A percentile compares a stretch with the other conserved stretches of the same genome.
Conservation (phyloP, 2,888 invertebrate species). For the Glyphotaelius pellucidus region DNA sequence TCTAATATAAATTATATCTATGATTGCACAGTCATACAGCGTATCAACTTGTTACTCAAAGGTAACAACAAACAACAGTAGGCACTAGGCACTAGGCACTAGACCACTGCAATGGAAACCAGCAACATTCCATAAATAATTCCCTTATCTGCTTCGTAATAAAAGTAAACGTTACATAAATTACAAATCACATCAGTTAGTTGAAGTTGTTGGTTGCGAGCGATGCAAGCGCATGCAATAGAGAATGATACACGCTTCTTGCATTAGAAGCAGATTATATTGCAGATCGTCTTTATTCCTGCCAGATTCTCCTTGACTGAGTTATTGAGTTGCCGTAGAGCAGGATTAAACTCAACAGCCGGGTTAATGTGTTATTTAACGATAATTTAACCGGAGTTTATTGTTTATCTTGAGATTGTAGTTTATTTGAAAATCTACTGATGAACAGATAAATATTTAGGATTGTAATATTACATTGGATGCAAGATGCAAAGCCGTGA, state of each 20-base stretch:
- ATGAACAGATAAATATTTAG: neutral
- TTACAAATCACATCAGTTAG: constrained; percentile 56
- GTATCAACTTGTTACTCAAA: neutral
- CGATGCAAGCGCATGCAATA: neutral
- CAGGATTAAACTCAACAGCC: neutral
- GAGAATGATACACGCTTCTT: constrained; percentile 9
- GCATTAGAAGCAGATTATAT: neutral
- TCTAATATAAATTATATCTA: neutral
- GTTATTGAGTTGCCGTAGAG: neutral
- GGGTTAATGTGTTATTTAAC: neutral
- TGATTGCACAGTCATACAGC: neutral
- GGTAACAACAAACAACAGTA: neutral
- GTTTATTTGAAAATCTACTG: neutral
- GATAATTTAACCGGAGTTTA: neutral
- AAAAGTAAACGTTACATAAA: constrained; percentile 57
- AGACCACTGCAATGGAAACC: neutral
- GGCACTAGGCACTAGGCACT: too few species aligned
- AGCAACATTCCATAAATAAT: constrained; percentile 62
- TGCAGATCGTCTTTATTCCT: constrained; percentile 2
- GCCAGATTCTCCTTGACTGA: neutral
- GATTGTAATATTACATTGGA: neutral
- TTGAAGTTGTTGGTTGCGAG: neutral
- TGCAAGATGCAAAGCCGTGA: neutral
- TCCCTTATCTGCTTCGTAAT: constrained; percentile 60
- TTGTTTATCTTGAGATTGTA: neutral